Evolutionary conservation across 23 tunicate species (phyloP).

Genomic region (Styela clava): DNA sequence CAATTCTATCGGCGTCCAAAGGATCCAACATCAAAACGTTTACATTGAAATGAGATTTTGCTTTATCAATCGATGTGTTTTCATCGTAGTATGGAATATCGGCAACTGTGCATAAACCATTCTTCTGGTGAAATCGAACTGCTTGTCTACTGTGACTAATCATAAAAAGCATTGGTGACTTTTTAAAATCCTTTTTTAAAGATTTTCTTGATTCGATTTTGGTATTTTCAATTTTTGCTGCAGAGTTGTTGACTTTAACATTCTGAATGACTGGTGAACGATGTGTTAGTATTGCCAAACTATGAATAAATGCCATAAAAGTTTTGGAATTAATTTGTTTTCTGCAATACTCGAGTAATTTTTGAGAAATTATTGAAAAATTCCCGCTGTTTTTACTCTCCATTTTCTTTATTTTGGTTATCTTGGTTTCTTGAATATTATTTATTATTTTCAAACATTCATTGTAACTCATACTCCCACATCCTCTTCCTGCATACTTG

Average conservation of each 20-base stretch:
- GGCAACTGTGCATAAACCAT: conserved; percentile 61
- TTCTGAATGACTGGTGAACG: background rate
- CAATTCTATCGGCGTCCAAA: background rate
- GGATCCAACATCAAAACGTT: conserved; percentile 54
- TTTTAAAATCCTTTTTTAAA: no score
- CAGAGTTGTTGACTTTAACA: background rate
- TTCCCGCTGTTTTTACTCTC: background rate
- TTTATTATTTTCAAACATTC: conserved; percentile 8
- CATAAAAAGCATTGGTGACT: conserved; percentile 60
- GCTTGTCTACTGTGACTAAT: conserved; percentile 74
- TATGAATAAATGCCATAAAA: background rate
- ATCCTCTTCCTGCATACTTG: conserved; percentile 51
- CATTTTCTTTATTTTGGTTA: background rate
- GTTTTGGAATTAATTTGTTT: background rate
- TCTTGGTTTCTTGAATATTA: background rate
- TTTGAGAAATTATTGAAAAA: background rate
- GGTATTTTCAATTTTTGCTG: background rate
- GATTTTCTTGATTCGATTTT: background rate
- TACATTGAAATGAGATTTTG: conserved; percentile 28
- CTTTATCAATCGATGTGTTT: no score
- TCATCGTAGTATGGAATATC: conserved; percentile 43
- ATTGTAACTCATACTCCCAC: conserved; percentile 35
- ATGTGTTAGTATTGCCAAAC: conserved; percentile 1
- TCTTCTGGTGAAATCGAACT: conserved; percentile 51
- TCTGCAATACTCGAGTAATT: background rate